Evolutionary conservation across 2,113 vertebrate genomes (phyloP).

Genomic region (Neomonachus schauinslandi): DNA sequence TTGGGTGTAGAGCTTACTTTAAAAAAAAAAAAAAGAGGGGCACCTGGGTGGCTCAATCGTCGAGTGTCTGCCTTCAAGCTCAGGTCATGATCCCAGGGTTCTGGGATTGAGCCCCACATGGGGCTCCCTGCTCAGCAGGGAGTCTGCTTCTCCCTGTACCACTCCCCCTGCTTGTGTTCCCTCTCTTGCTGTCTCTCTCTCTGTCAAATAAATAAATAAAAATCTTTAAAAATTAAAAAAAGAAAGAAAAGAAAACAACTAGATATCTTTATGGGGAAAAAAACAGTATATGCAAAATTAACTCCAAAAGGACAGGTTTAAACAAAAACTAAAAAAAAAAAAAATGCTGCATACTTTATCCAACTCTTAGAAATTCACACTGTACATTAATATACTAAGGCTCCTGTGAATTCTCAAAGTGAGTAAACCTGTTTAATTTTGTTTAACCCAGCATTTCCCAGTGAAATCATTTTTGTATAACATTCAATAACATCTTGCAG

Average conservation of each 20-base stretch:
- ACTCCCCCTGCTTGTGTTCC: no score
- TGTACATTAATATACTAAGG: background rate
- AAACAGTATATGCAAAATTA: background rate
- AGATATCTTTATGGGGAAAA: background rate
- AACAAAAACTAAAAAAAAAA: background rate
- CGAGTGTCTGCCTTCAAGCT: no score
- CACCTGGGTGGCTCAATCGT: no score
- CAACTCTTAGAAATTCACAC: background rate
- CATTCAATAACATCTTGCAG: constrained; percentile 24
- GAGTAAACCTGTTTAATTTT: background rate
- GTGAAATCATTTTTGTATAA: constrained; percentile 29
- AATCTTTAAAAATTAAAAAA: background rate
- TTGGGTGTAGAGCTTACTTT: background rate
- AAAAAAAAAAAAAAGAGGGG: background rate
- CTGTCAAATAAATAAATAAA: background rate
- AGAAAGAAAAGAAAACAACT: background rate
- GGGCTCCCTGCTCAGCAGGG: no score
- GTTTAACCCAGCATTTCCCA: constrained; percentile 11
- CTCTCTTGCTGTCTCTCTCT: no score
- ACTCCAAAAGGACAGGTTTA: background rate
- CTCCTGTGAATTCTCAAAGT: background rate
- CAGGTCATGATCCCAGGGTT: no score
- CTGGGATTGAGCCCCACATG: no score
- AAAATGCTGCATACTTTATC: background rate
- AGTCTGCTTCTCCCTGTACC: no score